phyloP scores from a whole-genome alignment of 2,888 invertebrate genomes.

The Hyppa rectilinea region DNA sequence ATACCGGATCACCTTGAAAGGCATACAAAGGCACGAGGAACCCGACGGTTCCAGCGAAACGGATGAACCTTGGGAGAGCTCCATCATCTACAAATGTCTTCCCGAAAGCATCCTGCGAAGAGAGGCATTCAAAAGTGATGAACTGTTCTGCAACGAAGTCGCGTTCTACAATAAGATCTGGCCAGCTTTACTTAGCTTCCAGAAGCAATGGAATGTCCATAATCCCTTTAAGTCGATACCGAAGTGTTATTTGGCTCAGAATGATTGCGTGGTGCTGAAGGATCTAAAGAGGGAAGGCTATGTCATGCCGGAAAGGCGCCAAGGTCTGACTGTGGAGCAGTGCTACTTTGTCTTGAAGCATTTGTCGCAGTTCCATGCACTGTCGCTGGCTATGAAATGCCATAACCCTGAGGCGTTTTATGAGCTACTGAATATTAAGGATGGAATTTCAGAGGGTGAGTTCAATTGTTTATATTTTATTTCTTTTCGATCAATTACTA shows the following conservation, averaged over 20 bases:
- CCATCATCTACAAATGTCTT: slow-evolving; percentile 93
- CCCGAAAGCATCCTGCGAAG: slow-evolving; percentile 92
- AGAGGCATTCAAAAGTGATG: slow-evolving; percentile 93
- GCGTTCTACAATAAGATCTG: slow-evolving; percentile 93
- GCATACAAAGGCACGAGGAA: slow-evolving; percentile 79
- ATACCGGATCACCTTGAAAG: slow-evolving; percentile 92
- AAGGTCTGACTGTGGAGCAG: slow-evolving; percentile 91
- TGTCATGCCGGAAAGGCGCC: slow-evolving; percentile 92
- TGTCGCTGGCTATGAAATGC: slow-evolving; percentile 92
- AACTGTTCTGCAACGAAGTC: slow-evolving; percentile 93
- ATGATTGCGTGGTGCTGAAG: slow-evolving; percentile 91
- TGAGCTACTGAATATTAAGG: slow-evolving; percentile 85
- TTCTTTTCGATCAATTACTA: background rate
- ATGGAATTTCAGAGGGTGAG: slow-evolving; percentile 87
- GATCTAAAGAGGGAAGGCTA: slow-evolving; percentile 91
- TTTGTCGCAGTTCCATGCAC: slow-evolving; percentile 92
- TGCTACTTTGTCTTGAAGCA: slow-evolving; percentile 91
- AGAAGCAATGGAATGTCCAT: slow-evolving; percentile 83
- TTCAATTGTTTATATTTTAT: background rate
- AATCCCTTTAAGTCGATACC: slow-evolving; percentile 90
- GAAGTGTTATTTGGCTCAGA: slow-evolving; percentile 91
- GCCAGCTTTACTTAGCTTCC: slow-evolving; percentile 92
- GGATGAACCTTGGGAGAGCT: slow-evolving; percentile 91
- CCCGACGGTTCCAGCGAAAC: slow-evolving; percentile 75
- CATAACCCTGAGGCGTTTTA: slow-evolving; percentile 90